phyloP scores from a whole-genome alignment of 2,888 invertebrate genomes.

The Hypena proboscidalis region DNA sequence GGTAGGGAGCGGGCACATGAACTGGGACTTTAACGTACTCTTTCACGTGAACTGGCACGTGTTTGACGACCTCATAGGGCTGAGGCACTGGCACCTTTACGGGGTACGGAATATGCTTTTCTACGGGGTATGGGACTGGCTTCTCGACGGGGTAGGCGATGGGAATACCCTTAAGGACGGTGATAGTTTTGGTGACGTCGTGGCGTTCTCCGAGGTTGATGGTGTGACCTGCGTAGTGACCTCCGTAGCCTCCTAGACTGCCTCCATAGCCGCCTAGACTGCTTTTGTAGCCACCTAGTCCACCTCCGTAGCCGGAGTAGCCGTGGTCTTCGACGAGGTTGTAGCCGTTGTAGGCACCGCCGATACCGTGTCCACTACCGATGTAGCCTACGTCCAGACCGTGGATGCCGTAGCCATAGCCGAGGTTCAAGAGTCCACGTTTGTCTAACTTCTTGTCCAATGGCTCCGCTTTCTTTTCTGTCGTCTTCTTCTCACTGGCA shows the following conservation, averaged over 20 bases:
- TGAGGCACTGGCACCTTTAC: slow-evolving; percentile 89
- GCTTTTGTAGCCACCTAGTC: no score
- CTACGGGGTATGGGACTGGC: slow-evolving; percentile 87
- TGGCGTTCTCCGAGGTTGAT: slow-evolving; percentile 73
- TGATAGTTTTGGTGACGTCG: slow-evolving; percentile 87
- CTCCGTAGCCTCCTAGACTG: no score
- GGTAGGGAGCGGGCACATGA: slow-evolving; percentile 91
- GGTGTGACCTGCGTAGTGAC: no score
- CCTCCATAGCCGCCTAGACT: no score
- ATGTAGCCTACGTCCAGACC: slow-evolving; percentile 91
- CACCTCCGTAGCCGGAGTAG: slow-evolving; percentile 55
- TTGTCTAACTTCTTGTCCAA: slow-evolving; percentile 92
- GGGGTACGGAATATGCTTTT: slow-evolving; percentile 88
- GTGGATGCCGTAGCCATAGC: slow-evolving; percentile 91
- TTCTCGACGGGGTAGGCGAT: slow-evolving; percentile 87
- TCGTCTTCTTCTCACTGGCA: slow-evolving; percentile 88
- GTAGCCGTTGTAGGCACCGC: slow-evolving; percentile 78
- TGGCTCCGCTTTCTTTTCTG: slow-evolving; percentile 84
- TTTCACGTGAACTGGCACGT: slow-evolving; percentile 90
- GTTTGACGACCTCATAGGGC: slow-evolving; percentile 89
- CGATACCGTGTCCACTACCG: slow-evolving; percentile 85
- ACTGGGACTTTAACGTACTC: slow-evolving; percentile 92
- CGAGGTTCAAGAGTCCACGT: slow-evolving; percentile 91
- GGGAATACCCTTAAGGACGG: slow-evolving; percentile 87
- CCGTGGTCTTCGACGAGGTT: slow-evolving; percentile 54